A percentile compares a stretch with the other conserved stretches of the same genome.
Conservation (phyloP, 92 coral and sea anemone species). For the Siderastrea radians region DNA sequence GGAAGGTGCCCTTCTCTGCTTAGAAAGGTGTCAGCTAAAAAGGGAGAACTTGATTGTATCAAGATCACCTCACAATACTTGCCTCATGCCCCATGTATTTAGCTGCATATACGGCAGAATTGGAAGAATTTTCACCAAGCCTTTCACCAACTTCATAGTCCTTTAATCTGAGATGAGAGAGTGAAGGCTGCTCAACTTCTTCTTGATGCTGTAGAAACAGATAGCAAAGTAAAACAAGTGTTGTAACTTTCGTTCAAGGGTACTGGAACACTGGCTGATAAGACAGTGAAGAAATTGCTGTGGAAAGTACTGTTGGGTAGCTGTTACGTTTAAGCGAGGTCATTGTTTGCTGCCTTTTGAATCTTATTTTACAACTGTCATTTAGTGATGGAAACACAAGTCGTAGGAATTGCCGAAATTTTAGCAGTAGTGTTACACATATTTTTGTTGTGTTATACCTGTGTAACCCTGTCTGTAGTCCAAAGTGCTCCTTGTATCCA, state of each 20-base stretch:
- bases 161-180: conserved; percentile 54
- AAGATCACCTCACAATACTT: neutral
- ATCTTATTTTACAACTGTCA: too few relatives aligned
- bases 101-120: conserved; percentile 92
- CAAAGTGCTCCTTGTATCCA: conserved; percentile 70
- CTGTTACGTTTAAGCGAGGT: too few relatives aligned
- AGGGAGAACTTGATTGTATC: neutral
- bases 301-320: too few relatives aligned
- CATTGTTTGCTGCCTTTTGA: too few relatives aligned
- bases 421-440: too few relatives aligned
- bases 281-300: too few relatives aligned
- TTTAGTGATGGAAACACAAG: too few relatives aligned
- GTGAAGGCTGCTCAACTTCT: neutral
- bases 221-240: neutral
- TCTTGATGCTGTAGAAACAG: conserved; percentile 6
- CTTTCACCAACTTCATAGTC: conserved; percentile 81
- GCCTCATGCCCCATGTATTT: conserved; percentile 56
- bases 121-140: conserved; percentile 85
- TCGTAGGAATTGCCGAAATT: too few relatives aligned
- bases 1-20: too few relatives aligned
- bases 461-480: conserved; percentile 25
- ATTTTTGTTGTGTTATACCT: neutral
- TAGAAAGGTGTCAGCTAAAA: neutral
- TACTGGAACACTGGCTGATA: too few relatives aligned
- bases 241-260: too few relatives aligned